Conservation (phyloP, 2,888 invertebrate genomes). For the Itoplectis maculator region DNA sequence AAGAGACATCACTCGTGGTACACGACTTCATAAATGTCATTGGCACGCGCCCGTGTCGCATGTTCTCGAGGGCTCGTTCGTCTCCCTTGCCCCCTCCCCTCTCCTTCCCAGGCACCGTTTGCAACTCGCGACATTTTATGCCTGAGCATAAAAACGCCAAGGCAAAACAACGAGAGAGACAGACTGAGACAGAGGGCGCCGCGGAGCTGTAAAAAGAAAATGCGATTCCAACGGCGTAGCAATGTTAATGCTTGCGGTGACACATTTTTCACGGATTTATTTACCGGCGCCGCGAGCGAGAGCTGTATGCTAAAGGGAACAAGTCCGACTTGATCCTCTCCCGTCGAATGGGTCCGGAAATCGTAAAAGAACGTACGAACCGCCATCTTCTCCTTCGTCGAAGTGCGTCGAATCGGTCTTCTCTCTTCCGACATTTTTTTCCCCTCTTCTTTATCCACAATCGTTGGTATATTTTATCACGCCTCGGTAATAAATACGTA, state of each 20-base stretch:
- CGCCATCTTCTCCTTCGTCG: conserved; percentile 15
- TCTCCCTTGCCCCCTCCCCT: background rate
- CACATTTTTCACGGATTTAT: conserved; percentile 52
- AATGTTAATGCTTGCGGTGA: conserved; percentile 40
- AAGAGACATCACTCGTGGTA: conserved; percentile 9
- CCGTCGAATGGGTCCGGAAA: conserved; percentile 3
- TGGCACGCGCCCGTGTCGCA: conserved; percentile 56
- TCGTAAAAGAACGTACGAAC: conserved; percentile 42
- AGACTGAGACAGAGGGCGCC: too few species aligned
- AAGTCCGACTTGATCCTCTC: conserved; percentile 33
- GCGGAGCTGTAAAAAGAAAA: conserved; percentile 52
- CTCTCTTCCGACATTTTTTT: background rate
- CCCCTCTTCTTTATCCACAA: background rate
- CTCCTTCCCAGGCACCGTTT: conserved; percentile 13
- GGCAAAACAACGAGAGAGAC: conserved; percentile 37
- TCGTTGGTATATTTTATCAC: background rate
- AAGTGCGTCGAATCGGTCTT: conserved; percentile 31
- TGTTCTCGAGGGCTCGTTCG: conserved; percentile 38
- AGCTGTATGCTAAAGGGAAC: conserved; percentile 10
- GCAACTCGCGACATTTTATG: conserved; percentile 57
- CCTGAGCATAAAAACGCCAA: conserved; percentile 53
- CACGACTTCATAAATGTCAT: conserved; percentile 60
- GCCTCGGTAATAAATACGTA: conserved; percentile 17
- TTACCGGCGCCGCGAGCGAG: conserved; percentile 17
- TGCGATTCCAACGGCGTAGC: conserved; percentile 33